Evolutionary conservation across 2,797 vertebrate genomes (phyloP), one percentile per base, ranked within the genome.

Genomic region (Crenuchus spilurus): DNA sequence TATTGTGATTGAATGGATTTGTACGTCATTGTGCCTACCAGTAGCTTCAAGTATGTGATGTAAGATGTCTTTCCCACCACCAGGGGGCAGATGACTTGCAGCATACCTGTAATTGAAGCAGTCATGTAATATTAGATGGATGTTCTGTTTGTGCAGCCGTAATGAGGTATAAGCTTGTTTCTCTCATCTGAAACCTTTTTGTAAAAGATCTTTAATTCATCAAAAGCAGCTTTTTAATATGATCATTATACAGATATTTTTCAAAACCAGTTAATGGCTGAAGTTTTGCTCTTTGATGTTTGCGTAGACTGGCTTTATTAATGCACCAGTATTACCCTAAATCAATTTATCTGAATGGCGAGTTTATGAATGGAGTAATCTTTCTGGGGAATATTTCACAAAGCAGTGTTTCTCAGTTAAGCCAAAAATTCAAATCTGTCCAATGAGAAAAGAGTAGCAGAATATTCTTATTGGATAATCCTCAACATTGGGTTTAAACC

Each of bases 41-140:
- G n/a, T n/a, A n/a, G n/a, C n/a, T n/a, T 51, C 0, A 2, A 7
- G 24, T 6, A 18, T 28, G 1, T 33, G 26, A 44, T 37, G 28
- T 30, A 31, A 22, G 31, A 58, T 31, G 13, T 70, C 46, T 66
- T 77, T 52, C 52, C 5, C 20, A 72, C 75, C 75, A 72, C 41
- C 35, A 77, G 75, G 69, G 72, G 75, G 75, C 75, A 52, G 67
- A 42, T 62, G 20, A 22, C 62, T 54, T 48, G 46, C 37, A 39
- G 31, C 11, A 48, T 57, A n/a, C n/a, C n/a, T n/a, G n/a, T n/a
- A 7, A 61, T 68, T 75, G 35, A 64, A 57, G 20, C 28, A 57
- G 57, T 22, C 63, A 0, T 39, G 14, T 61, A 31, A 44, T 4
- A 39, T 70, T 46, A 51, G 72, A 68, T 61, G 9, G 39, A 55